Evolutionary conservation across 1,140 invertebrate genomes (phyloP), one percentile per base, ranked within the genome.

Genomic region (Drosophila tristis): DNA sequence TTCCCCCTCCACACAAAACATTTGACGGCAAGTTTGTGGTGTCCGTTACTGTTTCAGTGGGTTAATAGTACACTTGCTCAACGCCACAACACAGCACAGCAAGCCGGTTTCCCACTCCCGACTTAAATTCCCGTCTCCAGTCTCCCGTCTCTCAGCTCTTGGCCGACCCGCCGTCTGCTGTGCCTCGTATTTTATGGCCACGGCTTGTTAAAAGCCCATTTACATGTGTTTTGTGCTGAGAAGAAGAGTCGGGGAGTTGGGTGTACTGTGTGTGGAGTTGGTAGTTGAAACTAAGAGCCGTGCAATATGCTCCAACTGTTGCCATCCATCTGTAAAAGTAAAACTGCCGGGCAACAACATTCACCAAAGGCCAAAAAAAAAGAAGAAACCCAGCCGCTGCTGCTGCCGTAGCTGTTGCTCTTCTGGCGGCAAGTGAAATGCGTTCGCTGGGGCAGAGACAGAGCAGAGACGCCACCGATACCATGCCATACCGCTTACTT

Each of bases 61-160:
- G 87, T 90, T 90, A 90, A 78, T 90, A 61, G 87, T 90, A 90
- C 80, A 87, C 82, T 87, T 90, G 86, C 87, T 87, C 78, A 85
- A 90, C 57, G 53, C 76, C 49, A 49, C 42, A 59, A 51, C 60
- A 56, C 42, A 59, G 56, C 60, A 56, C 23, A 59, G 56, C 60
- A 56, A 90, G 70, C 64, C 67, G 74, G 63, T 78, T 90, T 81
- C 56, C 48, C 47, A 29, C 61, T 54, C 11, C 51, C 35, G 35
- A 39, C 35, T 39, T 11, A 11, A 39, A 39, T 39, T 39, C 73
- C 48, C 58, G 49, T 58, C 66, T 39, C 35, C 35, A 9, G 8
- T 5, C 44, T 23, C 47, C n/a, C 31, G 4, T 2, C 31, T 35
- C 31, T 9, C 31, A 35, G 35, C 35, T 39, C 35, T 39, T 39